phyloP scores from a whole-genome alignment of 2,113 vertebrate species.

The Arenaria interpres region DNA sequence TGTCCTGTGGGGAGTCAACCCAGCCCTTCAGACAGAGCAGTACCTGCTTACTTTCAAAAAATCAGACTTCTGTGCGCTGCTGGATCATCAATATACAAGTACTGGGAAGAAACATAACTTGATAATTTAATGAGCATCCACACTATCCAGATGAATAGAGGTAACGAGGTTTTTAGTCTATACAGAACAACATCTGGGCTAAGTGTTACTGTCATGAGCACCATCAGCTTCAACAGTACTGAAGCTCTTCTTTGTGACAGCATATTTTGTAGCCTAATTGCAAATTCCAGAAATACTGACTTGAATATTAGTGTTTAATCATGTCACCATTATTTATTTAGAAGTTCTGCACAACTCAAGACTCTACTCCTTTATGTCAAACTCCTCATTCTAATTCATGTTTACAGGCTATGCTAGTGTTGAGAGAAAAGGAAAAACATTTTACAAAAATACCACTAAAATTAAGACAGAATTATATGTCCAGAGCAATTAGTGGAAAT shows the following conservation, averaged over 20 bases:
- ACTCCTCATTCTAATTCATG: background rate
- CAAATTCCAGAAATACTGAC: background rate
- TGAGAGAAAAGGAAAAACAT: background rate
- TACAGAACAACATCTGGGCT: background rate
- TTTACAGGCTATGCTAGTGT: background rate
- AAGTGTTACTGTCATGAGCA: background rate
- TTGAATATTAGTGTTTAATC: slow-evolving; percentile 2
- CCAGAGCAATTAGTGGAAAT: background rate
- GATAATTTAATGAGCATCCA: background rate
- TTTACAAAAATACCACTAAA: background rate
- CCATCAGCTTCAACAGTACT: background rate
- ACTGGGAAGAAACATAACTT: background rate
- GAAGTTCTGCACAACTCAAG: background rate
- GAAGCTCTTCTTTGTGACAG: background rate
- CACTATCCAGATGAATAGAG: background rate
- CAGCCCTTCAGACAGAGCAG: background rate
- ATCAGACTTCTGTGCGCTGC: background rate
- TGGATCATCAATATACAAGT: background rate
- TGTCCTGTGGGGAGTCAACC: background rate
- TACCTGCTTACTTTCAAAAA: background rate
- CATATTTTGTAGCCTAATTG: background rate
- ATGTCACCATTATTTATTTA: background rate
- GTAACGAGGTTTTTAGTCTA: background rate
- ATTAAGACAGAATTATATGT: background rate
- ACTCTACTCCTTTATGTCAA: background rate